Base-by-base conservation (phyloP, 2,888 invertebrate genomes). In the Drosophila gaucha region DNA sequence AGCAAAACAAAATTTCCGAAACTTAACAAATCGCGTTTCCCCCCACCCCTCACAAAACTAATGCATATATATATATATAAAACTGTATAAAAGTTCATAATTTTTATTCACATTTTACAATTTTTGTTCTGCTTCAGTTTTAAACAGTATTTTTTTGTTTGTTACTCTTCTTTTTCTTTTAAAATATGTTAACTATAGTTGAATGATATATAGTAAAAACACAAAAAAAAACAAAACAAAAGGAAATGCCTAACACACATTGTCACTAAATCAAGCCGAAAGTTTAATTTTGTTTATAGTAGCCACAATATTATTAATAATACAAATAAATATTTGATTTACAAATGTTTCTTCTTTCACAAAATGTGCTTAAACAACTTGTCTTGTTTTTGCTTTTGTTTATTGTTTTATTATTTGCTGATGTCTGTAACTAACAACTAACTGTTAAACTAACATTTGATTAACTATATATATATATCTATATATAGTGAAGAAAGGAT, bases 61-160 rank as follows among this genome's bases (percentile, higher is more conserved):
- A 43, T 52, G 35, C 41, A n/a, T 55, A 33, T 12, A 47, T 18
- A 24, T 31, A 56, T 56, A 56, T 28, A 18, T n/a, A n/a, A 50
- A 55, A 58, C 46, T 65, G 58, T 63, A 57, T 62, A 43, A 55
- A 59, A 41, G 28, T 44, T 67, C 57, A 56, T 39, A 57, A 30
- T 64, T 54, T 41, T 54, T 10, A 39, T 33, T 39, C 33, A 16
- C 5, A 6, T 20, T 46, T 39, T 39, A 16, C 5, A 6, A 22
- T 46, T 60, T 31, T 65, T 67, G 64, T 67, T 70, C 57, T 67
- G 64, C 74, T 76, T 75, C 63, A 66, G 62, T 74, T 82, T 64
- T 64, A 67, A 80, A 79, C 80, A 84, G 84, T 84, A 84, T 84
- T 84, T 77, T 24, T 74, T 68, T 74, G 69, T 74, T 52, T 31